These are phyloP conservation scores for Acanthoscelides obtectus DNA, from an alignment of 2,888 invertebrate species.

Conservation along the genomic window DNA sequence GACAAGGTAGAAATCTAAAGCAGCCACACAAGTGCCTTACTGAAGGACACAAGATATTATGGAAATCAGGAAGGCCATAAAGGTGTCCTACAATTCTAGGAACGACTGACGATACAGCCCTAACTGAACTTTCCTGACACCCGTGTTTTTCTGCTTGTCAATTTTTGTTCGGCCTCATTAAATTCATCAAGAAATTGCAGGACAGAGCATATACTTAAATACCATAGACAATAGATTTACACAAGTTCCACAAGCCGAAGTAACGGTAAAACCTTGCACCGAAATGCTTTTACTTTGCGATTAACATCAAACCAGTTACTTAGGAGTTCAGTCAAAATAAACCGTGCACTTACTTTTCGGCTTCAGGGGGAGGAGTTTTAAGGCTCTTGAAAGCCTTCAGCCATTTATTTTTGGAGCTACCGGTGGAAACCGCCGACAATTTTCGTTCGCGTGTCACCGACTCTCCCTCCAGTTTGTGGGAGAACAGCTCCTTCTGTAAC, in stretches of 20 bases:
- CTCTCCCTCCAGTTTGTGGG: constrained; percentile 63
- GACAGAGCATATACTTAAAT: no score
- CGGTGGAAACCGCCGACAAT: constrained; percentile 78
- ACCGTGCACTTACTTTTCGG: constrained; percentile 59
- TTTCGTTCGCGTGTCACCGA: constrained; percentile 68
- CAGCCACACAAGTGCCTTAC: no score
- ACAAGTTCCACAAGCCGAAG: not conserved
- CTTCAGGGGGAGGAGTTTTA: constrained; percentile 64
- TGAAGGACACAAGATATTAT: no score
- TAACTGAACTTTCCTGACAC: no score
- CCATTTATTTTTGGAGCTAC: constrained; percentile 96
- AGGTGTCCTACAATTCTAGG: no score
- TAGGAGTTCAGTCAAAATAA: not conserved
- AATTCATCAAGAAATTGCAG: no score
- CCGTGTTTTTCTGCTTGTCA: no score
- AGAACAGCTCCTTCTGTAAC: constrained; percentile 80
- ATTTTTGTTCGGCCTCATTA: no score
- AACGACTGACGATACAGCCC: no score
- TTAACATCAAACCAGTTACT: no score
- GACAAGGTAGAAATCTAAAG: no score
- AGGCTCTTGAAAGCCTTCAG: constrained; percentile 93
- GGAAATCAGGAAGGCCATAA: no score
- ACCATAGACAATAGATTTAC: not conserved
- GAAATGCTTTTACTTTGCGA: not conserved
- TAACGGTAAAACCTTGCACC: not conserved